Conservation (phyloP, 2,888 invertebrate genomes). For the Beris morrisii region DNA sequence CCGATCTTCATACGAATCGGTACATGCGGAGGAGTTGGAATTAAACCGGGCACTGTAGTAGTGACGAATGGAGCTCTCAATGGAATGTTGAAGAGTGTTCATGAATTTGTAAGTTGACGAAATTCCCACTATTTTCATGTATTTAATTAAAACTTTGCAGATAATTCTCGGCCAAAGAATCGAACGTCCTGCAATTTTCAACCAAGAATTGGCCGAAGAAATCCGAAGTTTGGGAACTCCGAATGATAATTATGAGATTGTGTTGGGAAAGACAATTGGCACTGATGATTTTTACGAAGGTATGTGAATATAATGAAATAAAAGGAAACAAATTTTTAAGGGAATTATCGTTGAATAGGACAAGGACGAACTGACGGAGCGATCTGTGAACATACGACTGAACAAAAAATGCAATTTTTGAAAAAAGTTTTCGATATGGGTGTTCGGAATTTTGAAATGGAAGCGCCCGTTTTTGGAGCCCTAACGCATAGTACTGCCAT, state of each 20-base stretch:
- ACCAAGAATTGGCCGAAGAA: conserved; percentile 64
- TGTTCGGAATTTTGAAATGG: conserved; percentile 80
- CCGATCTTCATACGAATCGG: conserved; percentile 90
- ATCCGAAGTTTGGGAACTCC: conserved; percentile 46
- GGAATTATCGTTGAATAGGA: conserved; percentile 56
- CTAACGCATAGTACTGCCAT: conserved; percentile 66
- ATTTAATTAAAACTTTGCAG: conserved; percentile 56
- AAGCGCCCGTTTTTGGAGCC: conserved; percentile 72
- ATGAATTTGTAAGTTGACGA: conserved; percentile 72
- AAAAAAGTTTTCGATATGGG: conserved; percentile 58
- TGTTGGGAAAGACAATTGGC: conserved; percentile 71
- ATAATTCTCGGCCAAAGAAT: conserved; percentile 80
- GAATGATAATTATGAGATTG: conserved; percentile 59
- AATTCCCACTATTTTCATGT: neutral
- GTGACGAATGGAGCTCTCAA: conserved; percentile 90
- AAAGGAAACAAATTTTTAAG: conserved; percentile 10
- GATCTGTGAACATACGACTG: conserved; percentile 67
- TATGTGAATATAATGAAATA: conserved; percentile 42
- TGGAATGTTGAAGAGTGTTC: conserved; percentile 75
- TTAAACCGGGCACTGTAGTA: conserved; percentile 89
- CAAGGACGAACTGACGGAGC: conserved; percentile 78
- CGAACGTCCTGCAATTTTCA: conserved; percentile 77
- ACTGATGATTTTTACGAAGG: conserved; percentile 83
- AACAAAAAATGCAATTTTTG: conserved; percentile 67
- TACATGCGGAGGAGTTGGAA: conserved; percentile 90